phyloP scores from a whole-genome alignment of 2,113 vertebrate genomes.

The Aptenodytes patagonicus region DNA sequence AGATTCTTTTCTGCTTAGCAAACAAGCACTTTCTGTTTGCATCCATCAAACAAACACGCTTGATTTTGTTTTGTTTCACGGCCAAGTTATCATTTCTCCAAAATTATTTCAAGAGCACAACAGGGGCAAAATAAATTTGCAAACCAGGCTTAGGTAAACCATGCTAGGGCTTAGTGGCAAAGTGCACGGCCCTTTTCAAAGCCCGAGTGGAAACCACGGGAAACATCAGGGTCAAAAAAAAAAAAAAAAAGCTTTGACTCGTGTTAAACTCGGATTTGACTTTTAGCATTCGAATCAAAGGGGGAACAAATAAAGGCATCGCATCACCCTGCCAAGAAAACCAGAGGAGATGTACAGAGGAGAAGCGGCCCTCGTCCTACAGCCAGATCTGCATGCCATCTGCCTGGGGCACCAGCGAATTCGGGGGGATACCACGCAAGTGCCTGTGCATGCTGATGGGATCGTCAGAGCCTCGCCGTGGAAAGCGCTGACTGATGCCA shows the following conservation, averaged over 20 bases:
- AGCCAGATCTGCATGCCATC: not conserved
- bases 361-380: not conserved
- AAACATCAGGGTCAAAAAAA: not conserved
- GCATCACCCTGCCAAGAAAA: not conserved
- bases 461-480: not conserved
- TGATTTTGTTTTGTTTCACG: slow-evolving; percentile 11
- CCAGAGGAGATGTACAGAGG: not conserved
- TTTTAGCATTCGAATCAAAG: not conserved
- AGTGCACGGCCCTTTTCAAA: not conserved
- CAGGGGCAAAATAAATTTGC: slow-evolving; percentile 6
- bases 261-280: not conserved
- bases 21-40: slow-evolving; percentile 8
- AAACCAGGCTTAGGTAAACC: not conserved
- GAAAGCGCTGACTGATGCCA: slow-evolving; percentile 36
- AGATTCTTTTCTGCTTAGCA: not conserved
- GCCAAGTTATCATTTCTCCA: slow-evolving; percentile 6
- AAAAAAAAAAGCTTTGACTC: not conserved
- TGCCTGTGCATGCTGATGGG: not conserved
- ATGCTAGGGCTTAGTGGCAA: not conserved
- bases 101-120: slow-evolving; percentile 20
- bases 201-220: not conserved
- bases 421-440: not conserved
- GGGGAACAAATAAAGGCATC: not conserved
- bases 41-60: not conserved
- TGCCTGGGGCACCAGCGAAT: not conserved